Conservation (phyloP, 2,113 vertebrate species). For the Sakesphorus luctuosus region DNA sequence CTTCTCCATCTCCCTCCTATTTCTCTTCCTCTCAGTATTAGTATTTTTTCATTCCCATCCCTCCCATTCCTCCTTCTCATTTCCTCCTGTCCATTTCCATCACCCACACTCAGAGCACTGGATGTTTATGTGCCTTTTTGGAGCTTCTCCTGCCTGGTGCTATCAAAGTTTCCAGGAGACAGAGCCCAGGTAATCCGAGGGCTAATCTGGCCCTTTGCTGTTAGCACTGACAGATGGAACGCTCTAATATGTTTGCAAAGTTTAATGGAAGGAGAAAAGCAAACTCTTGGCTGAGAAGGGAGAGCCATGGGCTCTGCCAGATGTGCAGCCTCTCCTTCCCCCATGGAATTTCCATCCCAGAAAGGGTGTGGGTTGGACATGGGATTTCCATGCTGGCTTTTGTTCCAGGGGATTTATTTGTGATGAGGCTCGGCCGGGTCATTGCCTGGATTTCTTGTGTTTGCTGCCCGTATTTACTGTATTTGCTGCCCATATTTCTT, state of each 20-base stretch:
- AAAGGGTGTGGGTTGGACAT: background rate
- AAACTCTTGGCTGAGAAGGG: conserved; percentile 44
- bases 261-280: conserved; percentile 62
- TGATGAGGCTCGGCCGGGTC: no score
- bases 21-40: background rate
- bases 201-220: background rate
- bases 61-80: background rate
- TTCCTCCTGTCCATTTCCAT: background rate
- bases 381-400: no score
- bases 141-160: background rate
- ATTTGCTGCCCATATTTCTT: no score
- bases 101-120: background rate
- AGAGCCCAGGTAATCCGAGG: conserved; percentile 12
- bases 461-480: no score
- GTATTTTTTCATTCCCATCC: background rate
- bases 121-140: background rate
- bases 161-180: conserved; percentile 32
- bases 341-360: background rate
- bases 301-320: background rate
- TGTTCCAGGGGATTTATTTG: no score
- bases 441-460: no score
- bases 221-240: conserved; percentile 57
- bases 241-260: conserved; percentile 45
- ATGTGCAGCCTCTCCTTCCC: background rate
- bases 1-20: background rate